A percentile compares a stretch with the other conserved stretches of the same genome.
Conservation (phyloP, 2,113 vertebrate genomes). For the Anguilla rostrata region DNA sequence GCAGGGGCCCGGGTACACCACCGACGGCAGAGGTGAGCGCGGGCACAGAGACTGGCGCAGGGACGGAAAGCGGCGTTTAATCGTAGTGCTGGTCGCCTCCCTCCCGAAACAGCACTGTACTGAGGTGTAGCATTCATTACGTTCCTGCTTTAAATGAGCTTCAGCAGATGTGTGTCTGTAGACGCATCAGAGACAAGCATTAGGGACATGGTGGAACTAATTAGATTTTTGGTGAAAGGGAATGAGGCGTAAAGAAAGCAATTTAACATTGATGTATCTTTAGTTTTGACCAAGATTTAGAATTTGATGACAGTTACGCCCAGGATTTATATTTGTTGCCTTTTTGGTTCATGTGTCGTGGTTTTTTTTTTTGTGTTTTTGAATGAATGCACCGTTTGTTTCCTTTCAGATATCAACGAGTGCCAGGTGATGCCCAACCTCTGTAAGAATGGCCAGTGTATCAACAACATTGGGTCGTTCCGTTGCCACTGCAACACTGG, state of each 20-base stretch:
- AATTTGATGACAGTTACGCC: not conserved
- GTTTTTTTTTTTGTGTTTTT: not conserved
- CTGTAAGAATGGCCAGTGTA: slow-evolving; percentile 85
- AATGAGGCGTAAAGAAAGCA: not conserved
- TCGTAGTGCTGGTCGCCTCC: not conserved
- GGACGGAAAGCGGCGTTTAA: not conserved
- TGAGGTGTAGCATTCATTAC: not conserved
- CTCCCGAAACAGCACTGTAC: not conserved
- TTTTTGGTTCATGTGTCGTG: not conserved
- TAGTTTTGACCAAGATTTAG: not conserved
- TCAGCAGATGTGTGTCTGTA: not conserved
- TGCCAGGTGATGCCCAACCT: slow-evolving; percentile 83
- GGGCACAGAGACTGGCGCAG: not conserved
- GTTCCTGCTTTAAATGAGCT: not conserved
- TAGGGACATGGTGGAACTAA: not conserved
- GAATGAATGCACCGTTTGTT: not conserved
- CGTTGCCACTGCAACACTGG: slow-evolving; percentile 85
- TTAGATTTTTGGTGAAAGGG: not conserved
- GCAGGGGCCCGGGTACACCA: slow-evolving; percentile 85
- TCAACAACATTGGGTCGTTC: slow-evolving; percentile 92
- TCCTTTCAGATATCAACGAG: slow-evolving; percentile 84
- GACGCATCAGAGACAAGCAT: not conserved
- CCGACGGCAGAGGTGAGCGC: slow-evolving; percentile 81
- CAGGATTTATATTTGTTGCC: not conserved
- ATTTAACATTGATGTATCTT: not conserved